Conservation (phyloP, 2,888 invertebrate species). For the Myopa testacea region DNA sequence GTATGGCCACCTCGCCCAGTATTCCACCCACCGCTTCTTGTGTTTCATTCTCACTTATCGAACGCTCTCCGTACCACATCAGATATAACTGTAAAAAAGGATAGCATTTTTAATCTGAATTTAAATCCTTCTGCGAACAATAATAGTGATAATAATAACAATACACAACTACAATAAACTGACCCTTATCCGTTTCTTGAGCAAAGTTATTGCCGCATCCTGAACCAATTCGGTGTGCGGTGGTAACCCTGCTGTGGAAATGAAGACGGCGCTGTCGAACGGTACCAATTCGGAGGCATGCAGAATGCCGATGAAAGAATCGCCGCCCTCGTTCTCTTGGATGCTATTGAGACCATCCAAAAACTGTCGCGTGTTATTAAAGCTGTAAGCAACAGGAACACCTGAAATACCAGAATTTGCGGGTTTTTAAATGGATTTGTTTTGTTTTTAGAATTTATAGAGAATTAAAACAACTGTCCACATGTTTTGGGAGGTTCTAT, state of each 20-base stretch:
- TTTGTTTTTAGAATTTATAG: too few species aligned
- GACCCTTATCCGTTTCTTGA: slow-evolving; percentile 69
- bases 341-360: slow-evolving; percentile 67
- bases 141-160: not conserved
- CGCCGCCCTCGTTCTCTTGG: slow-evolving; percentile 68
- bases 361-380: slow-evolving; percentile 66
- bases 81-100: slow-evolving; percentile 66
- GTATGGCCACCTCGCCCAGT: slow-evolving; percentile 67
- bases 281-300: slow-evolving; percentile 74
- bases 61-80: slow-evolving; percentile 69
- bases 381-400: slow-evolving; percentile 64
- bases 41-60: slow-evolving; percentile 66
- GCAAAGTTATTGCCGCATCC: slow-evolving; percentile 67
- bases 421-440: too few species aligned
- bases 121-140: not conserved
- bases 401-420: slow-evolving; percentile 51
- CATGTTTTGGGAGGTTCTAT: too few species aligned
- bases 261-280: slow-evolving; percentile 74
- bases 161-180: slow-evolving; percentile 43
- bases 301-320: slow-evolving; percentile 73
- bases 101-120: not conserved
- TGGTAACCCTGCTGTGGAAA: slow-evolving; percentile 72
- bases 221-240: slow-evolving; percentile 70
- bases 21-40: slow-evolving; percentile 67
- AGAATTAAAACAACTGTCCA: too few species aligned